Base-by-base conservation (phyloP, 1,140 invertebrate genomes). In the Oppia nitens region DNA sequence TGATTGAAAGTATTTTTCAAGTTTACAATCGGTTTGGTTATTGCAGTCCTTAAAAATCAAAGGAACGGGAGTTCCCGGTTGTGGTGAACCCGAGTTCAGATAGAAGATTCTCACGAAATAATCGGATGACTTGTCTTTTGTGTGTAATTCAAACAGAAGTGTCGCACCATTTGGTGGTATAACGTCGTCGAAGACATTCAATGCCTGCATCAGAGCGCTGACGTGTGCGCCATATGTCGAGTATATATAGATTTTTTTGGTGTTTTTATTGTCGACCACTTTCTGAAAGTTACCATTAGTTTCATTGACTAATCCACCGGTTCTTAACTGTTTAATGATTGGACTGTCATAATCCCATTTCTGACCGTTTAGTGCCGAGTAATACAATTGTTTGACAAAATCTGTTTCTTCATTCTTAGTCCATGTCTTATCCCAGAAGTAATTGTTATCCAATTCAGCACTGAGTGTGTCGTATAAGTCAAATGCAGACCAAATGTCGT, bases 371-470 rank as follows among this genome's bases (percentile, higher is more conserved):
- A 12, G 3, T 1, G 9, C 6, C 20, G 50, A 48, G n/a, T 2
- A 9, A 21, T 17, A 3, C 24, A 57, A 24, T 23, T 50, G 17
- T 21, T 26, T 2, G 9, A 9, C 1, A 1, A 50, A n/a, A 21
- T 49, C 47, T 21, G 12, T 25, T n/a, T 57, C 45, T 20, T 26
- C n/a, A n/a, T 57, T 47, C 17, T 27, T 17, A 3, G 56, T 57
- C 56, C 56, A 57, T 6, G 27, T 50, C 1, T 25, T 24, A 51
- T 51, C 25, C 56, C 56, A 57, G 40, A 28, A 57, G 24, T n/a
- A 53, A 23, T 27, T 51, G n/a, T 55, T 60, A 21, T 60, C 57
- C 21, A 27, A n/a, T 29, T 60, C 51, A 25, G 60, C 55, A 2
- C 25, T 27, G 2, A 60, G 21, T 27, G 23, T 52, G 28, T 55